These are phyloP conservation scores for Ophioninae sp. DNA, from an alignment of 2,888 invertebrate genomes.

Conservation along the genomic window DNA sequence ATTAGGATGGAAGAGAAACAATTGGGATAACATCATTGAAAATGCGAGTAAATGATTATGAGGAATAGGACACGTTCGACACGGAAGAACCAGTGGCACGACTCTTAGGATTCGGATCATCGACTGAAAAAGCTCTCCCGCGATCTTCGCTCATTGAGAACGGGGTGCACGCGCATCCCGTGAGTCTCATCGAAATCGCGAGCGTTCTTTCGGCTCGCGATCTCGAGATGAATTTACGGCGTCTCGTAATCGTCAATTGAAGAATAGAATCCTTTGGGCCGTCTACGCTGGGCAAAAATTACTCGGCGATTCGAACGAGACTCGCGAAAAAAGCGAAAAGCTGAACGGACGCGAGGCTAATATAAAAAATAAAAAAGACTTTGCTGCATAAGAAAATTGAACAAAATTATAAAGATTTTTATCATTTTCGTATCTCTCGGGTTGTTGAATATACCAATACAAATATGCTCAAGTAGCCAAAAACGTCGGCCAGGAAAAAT, in stretches of 20 bases:
- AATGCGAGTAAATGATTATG: background rate
- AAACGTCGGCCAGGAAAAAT: background rate
- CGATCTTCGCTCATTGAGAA: conserved; percentile 19
- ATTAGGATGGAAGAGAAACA: background rate
- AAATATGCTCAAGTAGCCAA: background rate
- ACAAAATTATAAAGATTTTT: background rate
- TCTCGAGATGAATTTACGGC: conserved; percentile 77
- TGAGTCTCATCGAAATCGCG: conserved; percentile 32
- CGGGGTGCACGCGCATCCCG: conserved; percentile 45
- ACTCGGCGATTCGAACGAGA: conserved; percentile 1
- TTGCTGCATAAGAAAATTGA: background rate
- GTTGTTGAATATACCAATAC: background rate
- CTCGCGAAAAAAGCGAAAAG: background rate
- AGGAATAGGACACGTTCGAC: background rate
- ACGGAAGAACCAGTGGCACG: conserved; percentile 20
- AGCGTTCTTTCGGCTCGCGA: conserved; percentile 68
- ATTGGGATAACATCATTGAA: background rate
- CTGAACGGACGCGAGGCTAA: background rate
- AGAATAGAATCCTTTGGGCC: conserved; percentile 59
- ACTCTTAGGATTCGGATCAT: conserved; percentile 52
- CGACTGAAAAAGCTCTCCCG: conserved; percentile 50
- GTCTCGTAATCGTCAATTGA: conserved; percentile 75
- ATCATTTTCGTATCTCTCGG: background rate
- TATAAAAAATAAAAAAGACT: background rate
- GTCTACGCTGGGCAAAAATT: conserved; percentile 32